A percentile compares a stretch with the other conserved stretches of the same genome.
Conservation (phyloP, 2,113 vertebrate species). For the Callipepla californica region DNA sequence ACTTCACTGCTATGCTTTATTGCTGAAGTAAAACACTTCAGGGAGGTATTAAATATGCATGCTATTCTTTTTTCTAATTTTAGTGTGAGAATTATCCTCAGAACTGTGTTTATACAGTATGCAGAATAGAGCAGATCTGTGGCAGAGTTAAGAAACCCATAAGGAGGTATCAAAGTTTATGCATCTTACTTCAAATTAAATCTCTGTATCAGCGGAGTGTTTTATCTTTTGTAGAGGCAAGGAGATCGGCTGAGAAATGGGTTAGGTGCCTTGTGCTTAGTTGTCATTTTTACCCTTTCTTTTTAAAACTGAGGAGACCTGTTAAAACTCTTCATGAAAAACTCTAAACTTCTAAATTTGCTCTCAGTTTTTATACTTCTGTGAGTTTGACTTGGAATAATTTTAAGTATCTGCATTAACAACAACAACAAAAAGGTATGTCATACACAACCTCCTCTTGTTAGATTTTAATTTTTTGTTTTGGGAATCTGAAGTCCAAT, state of each 20-base stretch:
- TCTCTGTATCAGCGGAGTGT: slow-evolving; percentile 23
- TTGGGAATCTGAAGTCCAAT: neutral
- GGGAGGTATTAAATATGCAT: slow-evolving; percentile 57
- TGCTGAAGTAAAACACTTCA: slow-evolving; percentile 56
- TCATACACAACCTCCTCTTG: neutral
- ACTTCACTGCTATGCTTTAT: slow-evolving; percentile 38
- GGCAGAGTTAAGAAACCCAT: slow-evolving; percentile 22
- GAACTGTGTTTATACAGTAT: slow-evolving; percentile 59
- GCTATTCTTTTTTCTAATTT: slow-evolving; percentile 47
- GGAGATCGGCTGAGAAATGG: slow-evolving; percentile 32
- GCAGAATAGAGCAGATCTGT: slow-evolving; percentile 31
- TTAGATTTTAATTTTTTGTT: neutral
- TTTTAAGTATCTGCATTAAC: neutral
- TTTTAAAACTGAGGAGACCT: neutral
- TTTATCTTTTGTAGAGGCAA: slow-evolving; percentile 47
- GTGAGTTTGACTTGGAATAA: neutral
- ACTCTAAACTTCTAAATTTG: slow-evolving; percentile 9
- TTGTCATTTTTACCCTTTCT: neutral
- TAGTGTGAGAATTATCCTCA: slow-evolving; percentile 54
- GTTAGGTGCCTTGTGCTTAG: neutral
- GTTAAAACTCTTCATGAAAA: neutral
- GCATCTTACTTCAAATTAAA: slow-evolving; percentile 53
- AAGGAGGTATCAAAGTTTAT: slow-evolving; percentile 59
- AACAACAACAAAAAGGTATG: neutral
- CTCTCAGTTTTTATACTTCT: slow-evolving; percentile 15